A percentile compares a stretch with the other conserved stretches of the same genome.
Conservation (phyloP, 2,888 invertebrate species). For the Adineta ricciae region DNA sequence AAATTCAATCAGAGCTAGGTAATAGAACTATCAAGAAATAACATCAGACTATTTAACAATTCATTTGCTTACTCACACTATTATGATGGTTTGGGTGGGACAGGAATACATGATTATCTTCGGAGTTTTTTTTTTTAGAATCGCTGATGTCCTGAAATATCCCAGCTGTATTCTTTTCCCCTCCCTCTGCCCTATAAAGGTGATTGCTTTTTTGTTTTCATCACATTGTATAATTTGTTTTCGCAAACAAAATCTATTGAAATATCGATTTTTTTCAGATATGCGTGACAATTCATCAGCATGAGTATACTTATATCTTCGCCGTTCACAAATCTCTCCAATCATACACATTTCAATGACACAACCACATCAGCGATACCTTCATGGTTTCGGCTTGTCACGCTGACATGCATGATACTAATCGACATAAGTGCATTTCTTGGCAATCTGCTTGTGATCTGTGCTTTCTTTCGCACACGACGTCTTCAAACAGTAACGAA, state of each 20-base stretch:
- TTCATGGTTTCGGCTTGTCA: neutral
- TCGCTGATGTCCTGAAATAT: neutral
- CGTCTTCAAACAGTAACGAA: conserved; percentile 38
- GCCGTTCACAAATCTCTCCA: neutral
- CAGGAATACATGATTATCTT: neutral
- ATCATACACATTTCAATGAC: neutral
- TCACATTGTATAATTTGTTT: neutral
- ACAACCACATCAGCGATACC: neutral
- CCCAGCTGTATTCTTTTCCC: neutral
- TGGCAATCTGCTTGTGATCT: conserved; percentile 37
- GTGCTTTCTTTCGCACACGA: conserved; percentile 36
- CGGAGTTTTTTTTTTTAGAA: neutral
- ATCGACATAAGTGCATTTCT: conserved; percentile 25
- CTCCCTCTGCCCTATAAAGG: neutral
- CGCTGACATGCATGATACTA: neutral
- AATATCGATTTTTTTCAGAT: neutral
- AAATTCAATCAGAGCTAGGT: neutral
- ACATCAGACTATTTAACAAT: neutral
- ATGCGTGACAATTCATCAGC: neutral
- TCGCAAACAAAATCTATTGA: neutral
- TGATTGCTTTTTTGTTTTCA: neutral
- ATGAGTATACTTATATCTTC: neutral
- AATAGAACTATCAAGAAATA: neutral
- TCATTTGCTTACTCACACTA: neutral
- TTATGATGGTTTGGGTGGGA: neutral